Evolutionary conservation across 2,888 invertebrate species (phyloP).

Genomic region (Acanthopleura granulata): DNA sequence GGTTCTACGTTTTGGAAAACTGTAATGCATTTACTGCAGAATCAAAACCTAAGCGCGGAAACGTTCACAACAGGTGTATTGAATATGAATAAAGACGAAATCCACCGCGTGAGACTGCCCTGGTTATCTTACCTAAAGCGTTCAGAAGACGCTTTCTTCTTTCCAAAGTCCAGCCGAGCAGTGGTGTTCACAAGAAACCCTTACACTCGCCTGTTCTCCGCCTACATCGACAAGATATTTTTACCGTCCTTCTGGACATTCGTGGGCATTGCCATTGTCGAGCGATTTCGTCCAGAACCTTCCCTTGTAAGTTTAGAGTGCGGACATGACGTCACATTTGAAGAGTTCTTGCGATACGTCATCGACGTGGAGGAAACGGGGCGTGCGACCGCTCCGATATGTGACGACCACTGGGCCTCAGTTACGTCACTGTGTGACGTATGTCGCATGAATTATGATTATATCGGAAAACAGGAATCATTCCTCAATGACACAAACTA

Average conservation of each 20-base stretch:
- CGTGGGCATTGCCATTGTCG: conserved; percentile 32
- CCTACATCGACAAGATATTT: conserved; percentile 47
- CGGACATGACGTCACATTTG: conserved; percentile 46
- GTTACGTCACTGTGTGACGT: conserved; percentile 42
- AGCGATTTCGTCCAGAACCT: conserved; percentile 19
- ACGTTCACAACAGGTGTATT: neutral
- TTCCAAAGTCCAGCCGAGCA: no score
- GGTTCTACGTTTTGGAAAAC: neutral
- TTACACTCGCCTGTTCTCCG: conserved; percentile 45
- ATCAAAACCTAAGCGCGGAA: neutral
- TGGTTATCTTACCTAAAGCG: no score
- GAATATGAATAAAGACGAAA: no score
- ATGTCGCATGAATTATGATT: conserved; percentile 34
- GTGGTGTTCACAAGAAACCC: conserved; percentile 42
- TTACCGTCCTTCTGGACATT: conserved; percentile 47
- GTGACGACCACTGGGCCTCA: conserved; percentile 47
- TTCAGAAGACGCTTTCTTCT: no score
- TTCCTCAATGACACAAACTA: conserved; percentile 30
- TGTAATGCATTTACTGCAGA: neutral
- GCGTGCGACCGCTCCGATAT: neutral
- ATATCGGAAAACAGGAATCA: conserved; percentile 41
- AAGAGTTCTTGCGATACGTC: conserved; percentile 35
- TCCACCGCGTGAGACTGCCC: no score
- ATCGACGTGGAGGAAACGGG: conserved; percentile 22
- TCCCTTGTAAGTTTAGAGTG: conserved; percentile 27